Conservation (phyloP, 1,140 invertebrate species). For the Scaptodrosophila lebanonensis region DNA sequence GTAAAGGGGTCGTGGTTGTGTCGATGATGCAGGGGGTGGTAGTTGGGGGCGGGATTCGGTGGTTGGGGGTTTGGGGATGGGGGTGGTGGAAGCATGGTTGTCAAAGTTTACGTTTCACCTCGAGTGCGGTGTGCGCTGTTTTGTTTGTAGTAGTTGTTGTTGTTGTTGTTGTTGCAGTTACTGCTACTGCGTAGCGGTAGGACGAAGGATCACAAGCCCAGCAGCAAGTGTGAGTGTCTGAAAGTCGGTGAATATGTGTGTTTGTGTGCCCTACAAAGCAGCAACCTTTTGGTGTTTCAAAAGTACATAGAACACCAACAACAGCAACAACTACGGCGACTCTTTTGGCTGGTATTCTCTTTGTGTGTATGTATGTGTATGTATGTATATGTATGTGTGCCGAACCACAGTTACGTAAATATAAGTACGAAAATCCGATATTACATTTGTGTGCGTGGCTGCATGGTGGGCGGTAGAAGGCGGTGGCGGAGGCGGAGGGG, state of each 20-base stretch:
- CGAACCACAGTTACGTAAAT: constrained; percentile 67
- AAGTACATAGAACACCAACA: constrained; percentile 54
- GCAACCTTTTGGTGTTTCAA: constrained; percentile 58
- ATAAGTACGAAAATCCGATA: constrained; percentile 72
- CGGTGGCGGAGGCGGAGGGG: too few relatives aligned
- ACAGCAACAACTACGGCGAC: constrained; percentile 42
- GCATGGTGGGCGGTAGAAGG: too few relatives aligned
- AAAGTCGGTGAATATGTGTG: not conserved
- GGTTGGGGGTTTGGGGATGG: not conserved
- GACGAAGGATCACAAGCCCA: constrained; percentile 25
- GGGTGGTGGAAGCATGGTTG: constrained; percentile 36
- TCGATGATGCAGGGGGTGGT: constrained; percentile 20
- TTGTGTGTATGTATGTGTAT: constrained; percentile 2
- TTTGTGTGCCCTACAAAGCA: constrained; percentile 51
- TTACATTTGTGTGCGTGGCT: constrained; percentile 60
- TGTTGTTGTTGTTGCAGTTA: constrained; percentile 29
- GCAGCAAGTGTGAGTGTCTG: constrained; percentile 32
- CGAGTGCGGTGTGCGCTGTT: constrained; percentile 50
- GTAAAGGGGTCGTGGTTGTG: constrained; percentile 3
- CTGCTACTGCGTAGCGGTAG: constrained; percentile 14
- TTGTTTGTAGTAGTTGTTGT: constrained; percentile 38
- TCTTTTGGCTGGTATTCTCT: constrained; percentile 7
- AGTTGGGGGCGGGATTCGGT: constrained; percentile 9
- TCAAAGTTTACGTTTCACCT: constrained; percentile 74
- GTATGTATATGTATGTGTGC: constrained; percentile 13